Percentiles rank a stretch among this genome's conserved stretches.
Conservation (phyloP, 2,888 invertebrate species). For the Laspeyria flexula region DNA sequence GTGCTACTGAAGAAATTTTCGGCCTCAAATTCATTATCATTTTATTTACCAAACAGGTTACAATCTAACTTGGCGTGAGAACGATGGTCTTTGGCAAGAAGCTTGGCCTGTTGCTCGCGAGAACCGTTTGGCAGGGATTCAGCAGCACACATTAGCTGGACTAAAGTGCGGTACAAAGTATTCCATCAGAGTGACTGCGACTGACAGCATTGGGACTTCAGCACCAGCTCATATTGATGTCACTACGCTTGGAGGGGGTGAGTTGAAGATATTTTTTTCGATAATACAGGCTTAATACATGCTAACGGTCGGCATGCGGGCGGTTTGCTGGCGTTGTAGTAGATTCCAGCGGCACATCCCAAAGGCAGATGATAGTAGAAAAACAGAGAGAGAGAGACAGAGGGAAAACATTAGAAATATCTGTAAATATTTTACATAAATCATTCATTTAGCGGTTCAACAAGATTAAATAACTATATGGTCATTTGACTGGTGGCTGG, state of each 20-base stretch:
- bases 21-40: background rate
- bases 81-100: slow-evolving; percentile 83
- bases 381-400: too few species aligned
- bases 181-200: slow-evolving; percentile 91
- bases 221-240: slow-evolving; percentile 87
- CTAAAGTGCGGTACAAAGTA: slow-evolving; percentile 94
- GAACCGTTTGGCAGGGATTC: slow-evolving; percentile 83
- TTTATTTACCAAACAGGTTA: slow-evolving; percentile 62
- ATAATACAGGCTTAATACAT: too few species aligned
- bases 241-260: slow-evolving; percentile 87
- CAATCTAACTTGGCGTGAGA: slow-evolving; percentile 80
- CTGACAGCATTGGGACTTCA: slow-evolving; percentile 93
- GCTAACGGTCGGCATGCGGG: too few species aligned
- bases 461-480: too few species aligned
- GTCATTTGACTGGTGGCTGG: too few species aligned
- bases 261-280: slow-evolving; percentile 28
- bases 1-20: too few species aligned
- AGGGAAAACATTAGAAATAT: too few species aligned
- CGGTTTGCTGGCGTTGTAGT: too few species aligned
- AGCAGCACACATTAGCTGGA: slow-evolving; percentile 88
- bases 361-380: too few species aligned
- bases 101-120: slow-evolving; percentile 87
- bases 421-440: too few species aligned
- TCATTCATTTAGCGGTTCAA: too few species aligned
- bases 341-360: too few species aligned